Percentiles rank a stretch among this genome's conserved stretches.
phyloP scores from a whole-genome alignment of 2,888 invertebrate genomes.

The Amiota mariae region DNA sequence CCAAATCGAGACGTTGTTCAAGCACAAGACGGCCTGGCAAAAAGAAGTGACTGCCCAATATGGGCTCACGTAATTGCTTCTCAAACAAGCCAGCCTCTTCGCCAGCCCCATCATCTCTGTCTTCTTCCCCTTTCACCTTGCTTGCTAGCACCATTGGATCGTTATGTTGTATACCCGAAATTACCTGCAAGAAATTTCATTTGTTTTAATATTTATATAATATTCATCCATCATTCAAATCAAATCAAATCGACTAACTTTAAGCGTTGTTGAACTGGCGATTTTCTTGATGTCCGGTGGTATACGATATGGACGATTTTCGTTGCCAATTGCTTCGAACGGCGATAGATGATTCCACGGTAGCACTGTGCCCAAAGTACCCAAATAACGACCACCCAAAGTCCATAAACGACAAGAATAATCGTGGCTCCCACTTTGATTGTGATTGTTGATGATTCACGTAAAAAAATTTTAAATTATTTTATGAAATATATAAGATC shows the following conservation, averaged over 20 bases:
- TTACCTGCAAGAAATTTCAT: slow-evolving; percentile 18
- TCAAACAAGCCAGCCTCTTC: slow-evolving; percentile 73
- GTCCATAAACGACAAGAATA: slow-evolving; percentile 85
- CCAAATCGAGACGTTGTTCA: slow-evolving; percentile 75
- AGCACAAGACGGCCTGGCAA: slow-evolving; percentile 73
- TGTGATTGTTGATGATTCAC: no score
- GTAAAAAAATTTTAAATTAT: not conserved
- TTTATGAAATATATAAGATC: not conserved
- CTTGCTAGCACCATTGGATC: slow-evolving; percentile 23
- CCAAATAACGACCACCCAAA: slow-evolving; percentile 80
- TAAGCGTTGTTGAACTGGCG: slow-evolving; percentile 84
- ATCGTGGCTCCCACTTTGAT: slow-evolving; percentile 80
- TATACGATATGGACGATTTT: slow-evolving; percentile 73
- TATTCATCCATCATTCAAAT: no score
- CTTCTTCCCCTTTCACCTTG: slow-evolving; percentile 56
- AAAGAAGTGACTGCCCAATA: slow-evolving; percentile 77
- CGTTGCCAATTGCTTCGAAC: slow-evolving; percentile 71
- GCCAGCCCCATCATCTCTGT: slow-evolving; percentile 37
- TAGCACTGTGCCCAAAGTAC: slow-evolving; percentile 83
- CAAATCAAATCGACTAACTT: slow-evolving; percentile 73
- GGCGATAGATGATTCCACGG: slow-evolving; percentile 77
- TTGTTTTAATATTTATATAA: no score
- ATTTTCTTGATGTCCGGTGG: slow-evolving; percentile 84
- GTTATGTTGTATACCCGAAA: slow-evolving; percentile 48
- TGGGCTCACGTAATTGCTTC: slow-evolving; percentile 75